These are phyloP conservation scores for Erebia palarica DNA, from an alignment of 2,888 invertebrate species.

Conservation along the genomic window DNA sequence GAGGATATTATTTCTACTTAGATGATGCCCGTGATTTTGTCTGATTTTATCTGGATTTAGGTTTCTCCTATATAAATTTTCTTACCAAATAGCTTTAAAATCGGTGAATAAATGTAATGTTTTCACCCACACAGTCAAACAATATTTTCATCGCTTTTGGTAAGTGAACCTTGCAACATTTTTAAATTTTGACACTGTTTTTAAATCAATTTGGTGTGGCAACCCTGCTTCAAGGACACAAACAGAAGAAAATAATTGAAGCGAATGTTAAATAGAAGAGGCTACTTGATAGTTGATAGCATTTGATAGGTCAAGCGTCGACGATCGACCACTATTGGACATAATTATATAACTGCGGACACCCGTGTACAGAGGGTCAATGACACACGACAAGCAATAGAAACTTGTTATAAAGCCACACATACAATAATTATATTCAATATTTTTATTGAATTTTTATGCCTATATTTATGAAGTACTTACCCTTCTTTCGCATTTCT, in stretches of 20 bases:
- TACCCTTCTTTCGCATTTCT: no score
- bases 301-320: conserved; percentile 70
- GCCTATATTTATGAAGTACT: neutral
- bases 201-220: neutral
- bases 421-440: conserved; percentile 19
- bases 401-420: conserved; percentile 24
- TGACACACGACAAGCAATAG: conserved; percentile 53
- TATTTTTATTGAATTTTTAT: conserved; percentile 10
- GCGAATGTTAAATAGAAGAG: conserved; percentile 64
- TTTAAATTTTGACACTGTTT: no score
- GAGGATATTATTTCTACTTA: no score
- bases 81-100: no score
- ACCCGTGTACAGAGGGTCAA: conserved; percentile 73
- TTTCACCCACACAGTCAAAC: no score
- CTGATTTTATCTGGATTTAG: no score
- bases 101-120: no score
- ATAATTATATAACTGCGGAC: conserved; percentile 68
- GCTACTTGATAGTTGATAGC: conserved; percentile 65
- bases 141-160: no score
- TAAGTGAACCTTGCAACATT: no score
- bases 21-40: no score
- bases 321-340: conserved; percentile 61
- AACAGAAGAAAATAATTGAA: conserved; percentile 64
- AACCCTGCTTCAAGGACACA: conserved; percentile 48
- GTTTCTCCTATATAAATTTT: no score